Conservation (phyloP, 2,113 vertebrate species). For the Nannobrachium achirus region DNA sequence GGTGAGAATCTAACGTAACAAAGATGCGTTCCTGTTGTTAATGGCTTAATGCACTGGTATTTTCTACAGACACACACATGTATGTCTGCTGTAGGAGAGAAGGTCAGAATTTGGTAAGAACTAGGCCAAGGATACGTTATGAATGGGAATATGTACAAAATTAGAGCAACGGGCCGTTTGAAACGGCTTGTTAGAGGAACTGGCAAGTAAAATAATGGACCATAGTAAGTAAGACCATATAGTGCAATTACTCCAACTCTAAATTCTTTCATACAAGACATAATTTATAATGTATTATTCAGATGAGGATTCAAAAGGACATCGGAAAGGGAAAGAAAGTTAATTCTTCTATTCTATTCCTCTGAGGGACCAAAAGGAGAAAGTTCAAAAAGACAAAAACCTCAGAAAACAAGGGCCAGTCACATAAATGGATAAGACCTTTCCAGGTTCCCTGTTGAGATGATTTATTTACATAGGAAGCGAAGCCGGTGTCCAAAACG, state of each 20-base stretch:
- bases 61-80: slow-evolving; percentile 25
- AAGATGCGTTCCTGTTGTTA: too few species aligned
- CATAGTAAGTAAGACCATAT: too few species aligned
- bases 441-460: slow-evolving; percentile 12
- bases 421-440: slow-evolving; percentile 13
- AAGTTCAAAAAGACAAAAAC: not conserved
- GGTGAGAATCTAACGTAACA: too few species aligned
- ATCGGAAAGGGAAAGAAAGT: not conserved
- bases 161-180: too few species aligned
- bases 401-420: not conserved
- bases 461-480: slow-evolving; percentile 22
- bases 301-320: not conserved
- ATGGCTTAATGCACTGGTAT: slow-evolving; percentile 46
- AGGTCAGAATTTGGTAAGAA: slow-evolving; percentile 13
- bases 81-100: slow-evolving; percentile 36
- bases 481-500: slow-evolving; percentile 19
- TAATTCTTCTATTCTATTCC: not conserved
- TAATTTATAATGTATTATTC: too few species aligned
- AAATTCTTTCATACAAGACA: too few species aligned
- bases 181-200: too few species aligned
- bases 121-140: too few species aligned
- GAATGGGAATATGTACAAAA: too few species aligned
- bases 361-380: not conserved
- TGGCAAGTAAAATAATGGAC: too few species aligned
- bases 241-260: too few species aligned